phyloP scores from a whole-genome alignment of 2,888 invertebrate genomes.

The Noctua comes region DNA sequence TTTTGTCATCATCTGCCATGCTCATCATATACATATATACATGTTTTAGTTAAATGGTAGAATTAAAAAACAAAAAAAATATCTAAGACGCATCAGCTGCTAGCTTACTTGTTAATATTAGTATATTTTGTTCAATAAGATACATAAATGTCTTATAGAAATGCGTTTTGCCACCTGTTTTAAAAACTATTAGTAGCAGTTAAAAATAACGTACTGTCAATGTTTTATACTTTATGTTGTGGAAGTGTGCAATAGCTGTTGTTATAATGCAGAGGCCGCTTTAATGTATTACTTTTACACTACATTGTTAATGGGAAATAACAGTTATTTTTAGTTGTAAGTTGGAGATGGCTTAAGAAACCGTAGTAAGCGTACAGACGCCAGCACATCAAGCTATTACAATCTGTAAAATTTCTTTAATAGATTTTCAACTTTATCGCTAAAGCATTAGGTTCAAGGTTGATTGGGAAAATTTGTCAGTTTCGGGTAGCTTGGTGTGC shows the following conservation, averaged over 20 bases:
- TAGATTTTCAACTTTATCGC: too few species aligned
- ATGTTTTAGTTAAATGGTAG: not conserved
- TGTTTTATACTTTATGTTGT: not conserved
- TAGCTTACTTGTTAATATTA: not conserved
- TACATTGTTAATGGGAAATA: not conserved
- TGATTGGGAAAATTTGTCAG: too few species aligned
- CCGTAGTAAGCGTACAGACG: not conserved
- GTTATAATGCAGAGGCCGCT: not conserved
- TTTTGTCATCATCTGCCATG: not conserved
- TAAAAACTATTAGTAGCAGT: not conserved
- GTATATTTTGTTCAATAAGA: constrained; percentile 1
- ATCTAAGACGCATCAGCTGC: constrained; percentile 3
- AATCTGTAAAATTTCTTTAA: too few species aligned
- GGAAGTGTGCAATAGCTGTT: not conserved
- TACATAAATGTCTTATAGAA: not conserved
- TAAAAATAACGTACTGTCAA: not conserved
- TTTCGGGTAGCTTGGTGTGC: too few species aligned
- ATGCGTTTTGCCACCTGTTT: constrained; percentile 10
- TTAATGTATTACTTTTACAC: not conserved
- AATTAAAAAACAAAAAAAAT: not conserved
- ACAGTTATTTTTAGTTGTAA: not conserved
- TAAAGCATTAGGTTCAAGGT: too few species aligned
- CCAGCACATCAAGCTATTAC: too few species aligned
- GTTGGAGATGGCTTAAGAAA: not conserved
- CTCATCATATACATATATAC: not conserved